These are phyloP conservation scores for Phytoseiulus persimilis DNA, from an alignment of 2,888 invertebrate species.

Conservation along the genomic window DNA sequence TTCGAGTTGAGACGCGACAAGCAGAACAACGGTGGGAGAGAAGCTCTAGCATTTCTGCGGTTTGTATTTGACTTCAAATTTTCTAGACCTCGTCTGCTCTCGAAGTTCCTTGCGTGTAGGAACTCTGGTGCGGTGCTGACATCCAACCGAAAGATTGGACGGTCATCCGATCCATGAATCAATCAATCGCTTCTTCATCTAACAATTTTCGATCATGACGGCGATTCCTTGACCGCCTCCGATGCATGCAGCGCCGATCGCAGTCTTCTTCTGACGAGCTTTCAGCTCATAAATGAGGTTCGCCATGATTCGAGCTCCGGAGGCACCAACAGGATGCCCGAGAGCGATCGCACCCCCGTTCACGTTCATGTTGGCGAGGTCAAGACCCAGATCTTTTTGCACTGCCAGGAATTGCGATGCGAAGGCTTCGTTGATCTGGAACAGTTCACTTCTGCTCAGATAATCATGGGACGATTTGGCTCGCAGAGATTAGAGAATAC, in stretches of 20 bases:
- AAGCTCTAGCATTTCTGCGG: too few relatives aligned
- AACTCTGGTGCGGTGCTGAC: too few relatives aligned
- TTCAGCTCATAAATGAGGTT: slow-evolving; percentile 83
- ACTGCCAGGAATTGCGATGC: slow-evolving; percentile 88
- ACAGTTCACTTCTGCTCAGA: slow-evolving; percentile 43
- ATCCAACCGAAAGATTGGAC: too few relatives aligned
- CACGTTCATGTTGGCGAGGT: slow-evolving; percentile 77
- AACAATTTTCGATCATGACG: slow-evolving; percentile 63
- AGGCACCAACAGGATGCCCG: slow-evolving; percentile 94
- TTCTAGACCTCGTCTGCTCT: too few relatives aligned
- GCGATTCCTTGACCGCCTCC: slow-evolving; percentile 98
- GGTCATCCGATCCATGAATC: too few relatives aligned
- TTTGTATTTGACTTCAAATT: too few relatives aligned
- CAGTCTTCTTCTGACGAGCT: slow-evolving; percentile 63
- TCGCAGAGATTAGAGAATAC: too few relatives aligned
- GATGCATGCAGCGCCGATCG: slow-evolving; percentile 92
- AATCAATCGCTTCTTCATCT: not conserved
- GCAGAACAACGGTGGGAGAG: too few relatives aligned
- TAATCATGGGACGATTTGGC: too few relatives aligned
- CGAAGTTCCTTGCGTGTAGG: too few relatives aligned
- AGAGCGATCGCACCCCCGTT: slow-evolving; percentile 93
- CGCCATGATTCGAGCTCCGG: slow-evolving; percentile 80
- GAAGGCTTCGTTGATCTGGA: slow-evolving; percentile 95
- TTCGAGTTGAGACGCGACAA: too few relatives aligned
- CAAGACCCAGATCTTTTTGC: slow-evolving; percentile 74